phyloP scores from a whole-genome alignment of 2,113 vertebrate species.

The Manacus vitellinus region DNA sequence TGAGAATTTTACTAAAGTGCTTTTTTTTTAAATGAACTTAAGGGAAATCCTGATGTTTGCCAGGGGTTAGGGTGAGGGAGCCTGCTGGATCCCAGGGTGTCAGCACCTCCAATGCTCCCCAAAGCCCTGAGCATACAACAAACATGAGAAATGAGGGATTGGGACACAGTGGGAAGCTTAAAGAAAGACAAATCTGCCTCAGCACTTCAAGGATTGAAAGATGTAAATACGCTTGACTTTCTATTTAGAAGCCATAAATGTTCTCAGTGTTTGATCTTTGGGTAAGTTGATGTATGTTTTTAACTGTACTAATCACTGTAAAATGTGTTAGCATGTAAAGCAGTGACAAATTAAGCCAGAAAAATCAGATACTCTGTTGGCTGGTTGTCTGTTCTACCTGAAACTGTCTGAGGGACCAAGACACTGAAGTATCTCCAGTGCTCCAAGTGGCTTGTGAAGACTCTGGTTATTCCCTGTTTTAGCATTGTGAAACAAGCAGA shows the following conservation, averaged over 20 bases:
- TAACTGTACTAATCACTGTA: neutral
- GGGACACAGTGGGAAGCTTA: neutral
- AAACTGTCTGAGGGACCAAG: neutral
- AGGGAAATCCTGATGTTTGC: neutral
- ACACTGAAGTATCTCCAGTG: neutral
- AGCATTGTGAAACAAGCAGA: neutral
- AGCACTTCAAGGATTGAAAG: neutral
- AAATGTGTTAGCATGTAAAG: neutral
- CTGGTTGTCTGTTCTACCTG: neutral
- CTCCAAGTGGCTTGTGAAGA: neutral
- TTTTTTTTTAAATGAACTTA: neutral
- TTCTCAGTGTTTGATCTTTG: conserved; percentile 19
- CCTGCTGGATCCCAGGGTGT: neutral
- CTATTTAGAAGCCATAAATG: conserved; percentile 58
- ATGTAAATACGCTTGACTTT: conserved; percentile 37
- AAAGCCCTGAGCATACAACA: neutral
- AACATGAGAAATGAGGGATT: neutral
- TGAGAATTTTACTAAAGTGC: neutral
- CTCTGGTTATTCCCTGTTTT: neutral
- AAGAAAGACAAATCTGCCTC: neutral
- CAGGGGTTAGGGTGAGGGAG: neutral
- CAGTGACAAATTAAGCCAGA: neutral
- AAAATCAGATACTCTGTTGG: neutral
- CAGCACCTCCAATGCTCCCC: neutral
- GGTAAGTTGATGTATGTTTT: neutral